Conservation (phyloP, 1,140 invertebrate species). For the Atta cephalotes region DNA sequence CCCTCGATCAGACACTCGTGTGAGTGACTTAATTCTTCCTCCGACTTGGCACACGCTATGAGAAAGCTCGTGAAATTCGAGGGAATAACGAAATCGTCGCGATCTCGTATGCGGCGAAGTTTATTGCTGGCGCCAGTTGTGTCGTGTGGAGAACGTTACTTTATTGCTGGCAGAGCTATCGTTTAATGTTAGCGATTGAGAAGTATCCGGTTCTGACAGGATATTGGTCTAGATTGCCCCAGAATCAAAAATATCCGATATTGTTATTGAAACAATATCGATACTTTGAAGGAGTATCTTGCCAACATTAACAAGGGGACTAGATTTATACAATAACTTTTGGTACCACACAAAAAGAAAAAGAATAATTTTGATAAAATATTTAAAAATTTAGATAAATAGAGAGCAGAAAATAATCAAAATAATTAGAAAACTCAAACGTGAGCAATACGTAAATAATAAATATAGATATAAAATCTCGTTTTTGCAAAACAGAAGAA, state of each 20-base stretch:
- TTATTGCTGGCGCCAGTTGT: constrained; percentile 57
- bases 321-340: constrained; percentile 2
- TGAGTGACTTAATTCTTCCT: constrained; percentile 46
- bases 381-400: too few relatives aligned
- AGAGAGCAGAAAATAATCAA: too few relatives aligned
- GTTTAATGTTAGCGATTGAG: constrained; percentile 30
- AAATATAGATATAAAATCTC: too few relatives aligned
- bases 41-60: neutral
- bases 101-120: constrained; percentile 41
- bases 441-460: too few relatives aligned
- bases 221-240: neutral
- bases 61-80: constrained; percentile 38
- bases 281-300: neutral
- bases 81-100: constrained; percentile 41
- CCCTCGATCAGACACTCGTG: neutral
- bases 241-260: constrained; percentile 33
- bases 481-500: too few relatives aligned
- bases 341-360: neutral
- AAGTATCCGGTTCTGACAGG: neutral
- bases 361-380: too few relatives aligned
- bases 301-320: neutral
- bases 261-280: neutral
- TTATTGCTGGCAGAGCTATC: constrained; percentile 17
- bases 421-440: too few relatives aligned
- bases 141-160: constrained; percentile 12